phyloP scores from a whole-genome alignment of 2,888 invertebrate species.

The Eledona agricola region DNA sequence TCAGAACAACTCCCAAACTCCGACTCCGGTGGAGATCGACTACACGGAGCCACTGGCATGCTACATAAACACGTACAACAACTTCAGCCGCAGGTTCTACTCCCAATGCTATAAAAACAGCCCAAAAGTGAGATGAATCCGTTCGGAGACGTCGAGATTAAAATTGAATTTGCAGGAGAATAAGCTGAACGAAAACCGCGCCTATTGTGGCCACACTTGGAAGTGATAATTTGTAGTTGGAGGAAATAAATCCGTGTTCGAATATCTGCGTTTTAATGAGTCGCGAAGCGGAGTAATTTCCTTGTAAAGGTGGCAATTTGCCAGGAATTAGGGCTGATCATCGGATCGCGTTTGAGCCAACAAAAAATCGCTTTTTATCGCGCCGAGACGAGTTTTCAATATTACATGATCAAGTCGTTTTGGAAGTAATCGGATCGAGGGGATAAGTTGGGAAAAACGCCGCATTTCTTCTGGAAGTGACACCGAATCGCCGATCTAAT shows the following conservation, averaged over 20 bases:
- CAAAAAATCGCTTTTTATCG: conserved; percentile 24
- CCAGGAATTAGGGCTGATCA: conserved; percentile 27
- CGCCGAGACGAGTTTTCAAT: not conserved
- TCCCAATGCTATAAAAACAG: conserved; percentile 53
- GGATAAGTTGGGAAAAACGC: no score
- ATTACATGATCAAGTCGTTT: no score
- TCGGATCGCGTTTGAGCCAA: conserved; percentile 23
- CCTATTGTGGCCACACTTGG: conserved; percentile 51
- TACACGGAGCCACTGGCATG: conserved; percentile 55
- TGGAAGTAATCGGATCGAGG: no score
- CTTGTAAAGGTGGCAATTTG: conserved; percentile 30
- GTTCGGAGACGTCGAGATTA: conserved; percentile 4
- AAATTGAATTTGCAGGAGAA: conserved; percentile 45
- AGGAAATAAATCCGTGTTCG: conserved; percentile 17
- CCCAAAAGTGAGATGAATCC: conserved; percentile 8
- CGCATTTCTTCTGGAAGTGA: conserved; percentile 4
- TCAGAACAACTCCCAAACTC: conserved; percentile 46
- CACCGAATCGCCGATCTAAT: no score
- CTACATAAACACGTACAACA: conserved; percentile 59
- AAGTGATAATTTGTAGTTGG: conserved; percentile 14
- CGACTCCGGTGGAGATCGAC: conserved; percentile 55
- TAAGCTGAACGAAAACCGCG: conserved; percentile 41
- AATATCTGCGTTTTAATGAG: conserved; percentile 20
- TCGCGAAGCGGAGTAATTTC: conserved; percentile 22
- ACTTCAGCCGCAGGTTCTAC: conserved; percentile 57